Conservation (phyloP, 2,113 vertebrate species). For the Pagrus major region DNA sequence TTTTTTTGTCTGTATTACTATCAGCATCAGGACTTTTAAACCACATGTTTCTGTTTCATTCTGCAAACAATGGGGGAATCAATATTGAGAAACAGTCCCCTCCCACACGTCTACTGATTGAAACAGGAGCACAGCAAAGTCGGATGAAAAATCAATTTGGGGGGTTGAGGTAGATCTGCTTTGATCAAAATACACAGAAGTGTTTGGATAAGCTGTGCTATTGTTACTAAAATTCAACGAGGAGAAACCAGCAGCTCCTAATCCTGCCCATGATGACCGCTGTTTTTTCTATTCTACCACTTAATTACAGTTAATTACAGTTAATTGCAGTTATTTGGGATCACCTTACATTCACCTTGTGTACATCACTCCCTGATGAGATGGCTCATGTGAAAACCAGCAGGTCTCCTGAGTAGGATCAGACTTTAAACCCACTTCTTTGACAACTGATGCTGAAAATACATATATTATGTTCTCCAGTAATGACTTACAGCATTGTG, state of each 20-base stretch:
- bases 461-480: neutral
- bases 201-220: neutral
- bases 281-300: slow-evolving; percentile 26
- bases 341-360: slow-evolving; percentile 49
- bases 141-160: neutral
- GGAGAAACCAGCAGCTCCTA: slow-evolving; percentile 14
- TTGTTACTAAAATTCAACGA: slow-evolving; percentile 8
- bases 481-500: neutral
- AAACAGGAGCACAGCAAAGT: neutral
- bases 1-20: neutral
- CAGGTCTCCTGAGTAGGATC: neutral
- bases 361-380: slow-evolving; percentile 10
- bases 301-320: slow-evolving; percentile 54
- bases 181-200: neutral
- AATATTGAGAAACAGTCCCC: neutral
- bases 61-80: neutral
- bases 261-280: slow-evolving; percentile 14
- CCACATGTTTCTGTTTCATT: neutral
- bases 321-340: slow-evolving; percentile 49
- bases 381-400: slow-evolving; percentile 2
- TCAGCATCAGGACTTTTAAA: neutral
- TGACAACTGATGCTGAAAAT: neutral
- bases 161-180: neutral
- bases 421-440: neutral
- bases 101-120: slow-evolving; percentile 1